Conservation (phyloP, 2,113 vertebrate species). For the Tenrec ecaudatus region DNA sequence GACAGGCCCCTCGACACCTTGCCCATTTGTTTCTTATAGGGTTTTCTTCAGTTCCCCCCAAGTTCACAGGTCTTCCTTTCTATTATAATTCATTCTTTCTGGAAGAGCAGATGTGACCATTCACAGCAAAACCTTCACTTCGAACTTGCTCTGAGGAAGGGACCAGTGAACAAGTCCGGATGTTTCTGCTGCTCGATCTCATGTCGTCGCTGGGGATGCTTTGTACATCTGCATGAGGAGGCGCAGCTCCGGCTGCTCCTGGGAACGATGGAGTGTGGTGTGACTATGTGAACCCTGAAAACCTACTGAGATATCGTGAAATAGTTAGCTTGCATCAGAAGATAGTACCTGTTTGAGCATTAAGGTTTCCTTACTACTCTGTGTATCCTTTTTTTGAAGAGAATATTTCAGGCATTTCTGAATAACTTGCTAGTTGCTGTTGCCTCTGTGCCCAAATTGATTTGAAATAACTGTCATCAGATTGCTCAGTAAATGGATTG, state of each 20-base stretch:
- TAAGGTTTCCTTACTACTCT: background rate
- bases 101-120: slow-evolving; percentile 82
- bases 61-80: slow-evolving; percentile 75
- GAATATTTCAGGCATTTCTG: slow-evolving; percentile 21
- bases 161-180: slow-evolving; percentile 55
- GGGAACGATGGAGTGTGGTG: background rate
- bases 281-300: slow-evolving; percentile 39
- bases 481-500: slow-evolving; percentile 10
- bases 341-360: background rate
- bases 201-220: slow-evolving; percentile 36
- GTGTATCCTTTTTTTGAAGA: slow-evolving; percentile 33
- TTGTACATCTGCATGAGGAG: slow-evolving; percentile 9
- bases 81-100: slow-evolving; percentile 79
- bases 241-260: background rate
- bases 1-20: slow-evolving; percentile 75
- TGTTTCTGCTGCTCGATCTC: slow-evolving; percentile 42
- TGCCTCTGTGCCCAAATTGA: background rate
- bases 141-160: slow-evolving; percentile 67
- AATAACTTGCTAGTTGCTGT: background rate
- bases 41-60: slow-evolving; percentile 76
- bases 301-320: background rate
- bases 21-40: slow-evolving; percentile 79
- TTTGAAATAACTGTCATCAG: background rate
- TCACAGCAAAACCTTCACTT: slow-evolving; percentile 76
- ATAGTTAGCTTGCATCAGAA: background rate